Conservation (phyloP, 1,140 invertebrate genomes). For the Maniola jurtina region DNA sequence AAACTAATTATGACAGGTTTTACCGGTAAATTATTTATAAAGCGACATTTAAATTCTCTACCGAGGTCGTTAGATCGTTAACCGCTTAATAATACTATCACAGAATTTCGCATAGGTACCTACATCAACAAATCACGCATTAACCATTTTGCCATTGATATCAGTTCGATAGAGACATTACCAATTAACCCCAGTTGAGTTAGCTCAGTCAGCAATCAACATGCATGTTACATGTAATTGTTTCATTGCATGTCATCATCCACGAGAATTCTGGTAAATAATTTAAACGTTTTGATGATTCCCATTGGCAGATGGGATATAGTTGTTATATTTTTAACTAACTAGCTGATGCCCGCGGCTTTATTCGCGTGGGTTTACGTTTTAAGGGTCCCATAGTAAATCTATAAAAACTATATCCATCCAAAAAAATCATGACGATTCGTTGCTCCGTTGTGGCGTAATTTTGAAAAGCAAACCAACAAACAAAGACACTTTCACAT, state of each 20-base stretch:
- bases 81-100: not conserved
- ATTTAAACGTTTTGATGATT: not conserved
- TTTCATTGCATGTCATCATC: not conserved
- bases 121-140: not conserved
- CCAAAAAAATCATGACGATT: no score
- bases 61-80: not conserved
- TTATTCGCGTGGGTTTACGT: no score
- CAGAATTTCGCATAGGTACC: not conserved
- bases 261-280: slow-evolving; percentile 8
- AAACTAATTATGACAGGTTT: slow-evolving; percentile 3
- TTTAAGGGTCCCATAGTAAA: no score
- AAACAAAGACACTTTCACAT: not conserved
- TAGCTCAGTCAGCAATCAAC: no score
- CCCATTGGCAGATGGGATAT: no score
- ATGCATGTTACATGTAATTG: slow-evolving; percentile 12
- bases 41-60: not conserved
- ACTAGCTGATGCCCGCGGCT: no score
- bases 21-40: not conserved
- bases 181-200: slow-evolving; percentile 40
- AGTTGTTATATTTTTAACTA: no score
- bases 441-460: no score
- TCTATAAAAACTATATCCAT: no score
- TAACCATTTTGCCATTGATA: not conserved
- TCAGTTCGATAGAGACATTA: slow-evolving; percentile 7
- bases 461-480: no score